Conservation (phyloP, 2,113 vertebrate species). For the Prochilodus magdalenae region DNA sequence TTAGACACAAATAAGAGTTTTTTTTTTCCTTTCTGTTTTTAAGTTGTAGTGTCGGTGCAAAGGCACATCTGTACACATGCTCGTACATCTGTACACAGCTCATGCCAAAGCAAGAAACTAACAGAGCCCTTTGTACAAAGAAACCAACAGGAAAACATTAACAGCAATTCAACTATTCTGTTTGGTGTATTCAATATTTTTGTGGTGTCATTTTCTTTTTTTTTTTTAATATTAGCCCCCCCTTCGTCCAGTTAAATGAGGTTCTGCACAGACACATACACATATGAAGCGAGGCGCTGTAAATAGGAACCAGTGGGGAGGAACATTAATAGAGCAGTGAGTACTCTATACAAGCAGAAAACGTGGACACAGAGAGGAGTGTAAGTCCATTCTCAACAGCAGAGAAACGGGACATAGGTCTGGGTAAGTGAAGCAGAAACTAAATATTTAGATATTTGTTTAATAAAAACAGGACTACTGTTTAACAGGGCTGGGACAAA, state of each 20-base stretch:
- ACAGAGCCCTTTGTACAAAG: slow-evolving; percentile 38
- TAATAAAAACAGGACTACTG: too few species aligned
- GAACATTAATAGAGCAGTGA: not conserved
- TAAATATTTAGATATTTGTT: too few species aligned
- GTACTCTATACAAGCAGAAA: not conserved
- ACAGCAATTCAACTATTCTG: slow-evolving; percentile 58
- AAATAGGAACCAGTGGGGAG: slow-evolving; percentile 7
- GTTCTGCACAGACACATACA: not conserved
- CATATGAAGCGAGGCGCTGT: not conserved
- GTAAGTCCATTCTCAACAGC: not conserved
- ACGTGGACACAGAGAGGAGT: not conserved
- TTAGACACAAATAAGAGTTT: slow-evolving; percentile 69
- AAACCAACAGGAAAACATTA: slow-evolving; percentile 34
- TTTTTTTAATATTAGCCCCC: too few species aligned
- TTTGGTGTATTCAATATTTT: slow-evolving; percentile 66
- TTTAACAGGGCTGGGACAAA: too few species aligned
- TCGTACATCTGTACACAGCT: slow-evolving; percentile 60
- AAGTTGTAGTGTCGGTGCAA: slow-evolving; percentile 68
- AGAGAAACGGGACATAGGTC: not conserved
- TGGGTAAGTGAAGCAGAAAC: not conserved
- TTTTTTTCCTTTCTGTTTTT: slow-evolving; percentile 45
- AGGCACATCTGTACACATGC: slow-evolving; percentile 66
- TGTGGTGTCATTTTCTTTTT: slow-evolving; percentile 40
- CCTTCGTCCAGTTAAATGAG: not conserved
- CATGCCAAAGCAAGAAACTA: slow-evolving; percentile 61